A percentile compares a stretch with the other conserved stretches of the same genome.
Evolutionary conservation across 2,113 vertebrate genomes (phyloP).

Genomic region (Phalacrocorax pelagicus): DNA sequence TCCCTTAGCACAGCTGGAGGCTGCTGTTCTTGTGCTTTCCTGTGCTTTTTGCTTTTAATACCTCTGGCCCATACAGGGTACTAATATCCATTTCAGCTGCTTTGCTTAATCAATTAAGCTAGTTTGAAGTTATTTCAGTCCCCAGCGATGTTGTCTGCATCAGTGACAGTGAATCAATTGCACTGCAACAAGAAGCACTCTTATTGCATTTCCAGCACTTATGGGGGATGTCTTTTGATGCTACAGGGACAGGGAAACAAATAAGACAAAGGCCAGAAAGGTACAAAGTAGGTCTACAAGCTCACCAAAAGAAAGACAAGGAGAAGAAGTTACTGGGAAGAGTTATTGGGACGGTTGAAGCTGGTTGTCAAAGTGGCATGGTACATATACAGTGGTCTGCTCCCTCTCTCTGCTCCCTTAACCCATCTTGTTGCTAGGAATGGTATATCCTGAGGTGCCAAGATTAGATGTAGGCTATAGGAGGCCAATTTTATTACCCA

Average conservation of each 20-base stretch:
- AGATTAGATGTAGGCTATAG: not conserved
- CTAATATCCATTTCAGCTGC: not conserved
- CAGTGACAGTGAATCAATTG: slow-evolving; percentile 13
- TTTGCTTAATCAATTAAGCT: slow-evolving; percentile 17
- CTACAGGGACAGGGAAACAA: not conserved
- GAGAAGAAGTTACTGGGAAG: not conserved
- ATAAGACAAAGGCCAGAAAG: not conserved
- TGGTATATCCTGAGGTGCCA: not conserved
- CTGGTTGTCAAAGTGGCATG: not conserved
- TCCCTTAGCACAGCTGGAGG: not conserved
- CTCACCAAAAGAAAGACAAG: not conserved
- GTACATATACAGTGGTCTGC: not conserved
- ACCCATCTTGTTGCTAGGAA: not conserved
- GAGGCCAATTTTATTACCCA: not conserved
- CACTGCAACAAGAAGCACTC: not conserved
- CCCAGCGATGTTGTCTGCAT: not conserved
- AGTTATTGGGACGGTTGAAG: not conserved
- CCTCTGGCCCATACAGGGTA: not conserved
- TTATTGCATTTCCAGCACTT: not conserved
- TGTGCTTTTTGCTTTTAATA: not conserved
- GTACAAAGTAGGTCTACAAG: not conserved
- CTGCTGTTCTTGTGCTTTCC: not conserved
- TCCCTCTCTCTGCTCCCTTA: not conserved
- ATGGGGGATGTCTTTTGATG: not conserved
- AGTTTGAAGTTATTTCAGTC: slow-evolving; percentile 15